Evolutionary conservation across 2,888 invertebrate species (phyloP).

Genomic region (Drosophila kambysellisi): DNA sequence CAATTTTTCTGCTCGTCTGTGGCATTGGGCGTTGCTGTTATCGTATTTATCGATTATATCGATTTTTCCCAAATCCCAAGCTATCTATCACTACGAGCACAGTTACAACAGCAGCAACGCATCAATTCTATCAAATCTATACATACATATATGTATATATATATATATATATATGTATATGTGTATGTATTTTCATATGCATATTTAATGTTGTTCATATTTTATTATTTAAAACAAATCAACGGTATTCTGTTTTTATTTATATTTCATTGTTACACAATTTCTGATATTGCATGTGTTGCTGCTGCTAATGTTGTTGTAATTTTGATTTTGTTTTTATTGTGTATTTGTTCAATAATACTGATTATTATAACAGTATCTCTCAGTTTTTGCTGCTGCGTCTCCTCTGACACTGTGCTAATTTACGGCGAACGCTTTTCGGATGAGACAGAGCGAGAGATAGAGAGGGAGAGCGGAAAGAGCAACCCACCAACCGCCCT

Average conservation of each 20-base stretch:
- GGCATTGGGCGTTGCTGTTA: constrained; percentile 41
- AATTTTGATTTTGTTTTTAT: constrained; percentile 39
- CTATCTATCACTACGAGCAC: constrained; percentile 14
- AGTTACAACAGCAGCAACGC: constrained; percentile 7
- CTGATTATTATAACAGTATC: constrained; percentile 64
- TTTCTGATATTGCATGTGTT: constrained; percentile 36
- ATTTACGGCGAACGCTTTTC: constrained; percentile 55
- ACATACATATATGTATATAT: not conserved
- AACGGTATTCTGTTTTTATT: constrained; percentile 14
- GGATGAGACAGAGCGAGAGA: constrained; percentile 29
- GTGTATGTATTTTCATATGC: not conserved
- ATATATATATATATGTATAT: not conserved
- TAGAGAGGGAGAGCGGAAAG: constrained; percentile 15
- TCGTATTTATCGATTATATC: constrained; percentile 71
- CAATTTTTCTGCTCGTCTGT: constrained; percentile 40
- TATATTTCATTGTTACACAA: constrained; percentile 52
- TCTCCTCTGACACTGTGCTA: constrained; percentile 60
- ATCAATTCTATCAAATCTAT: constrained; percentile 6
- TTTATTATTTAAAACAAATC: constrained; percentile 15
- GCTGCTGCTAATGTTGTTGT: constrained; percentile 33
- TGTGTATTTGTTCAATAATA: constrained; percentile 41
- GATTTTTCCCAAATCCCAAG: constrained; percentile 60
- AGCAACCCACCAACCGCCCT: constrained; percentile 13
- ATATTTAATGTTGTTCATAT: not conserved
- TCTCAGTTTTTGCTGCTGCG: constrained; percentile 59